Conservation (phyloP, 2,888 invertebrate genomes). For the Nematopogon swammerdamellus region DNA sequence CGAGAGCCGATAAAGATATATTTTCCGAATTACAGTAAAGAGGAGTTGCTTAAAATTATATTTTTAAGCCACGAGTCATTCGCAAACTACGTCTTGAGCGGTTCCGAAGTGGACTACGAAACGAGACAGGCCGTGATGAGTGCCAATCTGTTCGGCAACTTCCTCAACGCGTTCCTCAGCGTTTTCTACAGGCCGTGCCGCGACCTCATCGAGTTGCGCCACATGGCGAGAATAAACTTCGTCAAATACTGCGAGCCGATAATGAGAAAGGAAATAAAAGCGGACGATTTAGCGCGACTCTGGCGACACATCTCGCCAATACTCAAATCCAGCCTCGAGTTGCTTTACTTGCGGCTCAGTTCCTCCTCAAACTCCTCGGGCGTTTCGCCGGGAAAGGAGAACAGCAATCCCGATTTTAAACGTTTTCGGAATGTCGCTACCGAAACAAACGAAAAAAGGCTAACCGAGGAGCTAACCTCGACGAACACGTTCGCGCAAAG, state of each 20-base stretch:
- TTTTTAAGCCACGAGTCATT: constrained; percentile 33
- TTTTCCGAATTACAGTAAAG: constrained; percentile 79
- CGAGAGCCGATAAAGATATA: constrained; percentile 69
- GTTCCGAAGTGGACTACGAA: constrained; percentile 22
- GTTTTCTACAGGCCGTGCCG: constrained; percentile 83
- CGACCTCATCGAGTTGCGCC: constrained; percentile 77
- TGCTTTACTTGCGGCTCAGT: constrained; percentile 70
- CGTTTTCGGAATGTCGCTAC: constrained; percentile 3
- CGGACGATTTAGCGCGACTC: constrained; percentile 64
- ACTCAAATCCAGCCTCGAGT: constrained; percentile 69
- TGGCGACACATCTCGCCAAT: constrained; percentile 80
- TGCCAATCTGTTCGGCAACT: constrained; percentile 69
- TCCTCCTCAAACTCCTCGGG: constrained; percentile 18
- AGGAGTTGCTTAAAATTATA: constrained; percentile 56
- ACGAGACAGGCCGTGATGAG: constrained; percentile 29
- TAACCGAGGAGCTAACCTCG: constrained; percentile 42
- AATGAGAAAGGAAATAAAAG: constrained; percentile 58
- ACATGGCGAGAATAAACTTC: constrained; percentile 77
- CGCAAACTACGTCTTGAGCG: constrained; percentile 25
- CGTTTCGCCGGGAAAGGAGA: constrained; percentile 34
- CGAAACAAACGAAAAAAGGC: constrained; percentile 27
- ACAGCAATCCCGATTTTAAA: constrained; percentile 15
- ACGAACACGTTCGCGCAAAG: constrained; percentile 60
- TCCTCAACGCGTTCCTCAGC: constrained; percentile 77
- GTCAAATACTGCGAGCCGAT: constrained; percentile 78